phyloP scores from a whole-genome alignment of 1,140 invertebrate species.

The Orussus abietinus region DNA sequence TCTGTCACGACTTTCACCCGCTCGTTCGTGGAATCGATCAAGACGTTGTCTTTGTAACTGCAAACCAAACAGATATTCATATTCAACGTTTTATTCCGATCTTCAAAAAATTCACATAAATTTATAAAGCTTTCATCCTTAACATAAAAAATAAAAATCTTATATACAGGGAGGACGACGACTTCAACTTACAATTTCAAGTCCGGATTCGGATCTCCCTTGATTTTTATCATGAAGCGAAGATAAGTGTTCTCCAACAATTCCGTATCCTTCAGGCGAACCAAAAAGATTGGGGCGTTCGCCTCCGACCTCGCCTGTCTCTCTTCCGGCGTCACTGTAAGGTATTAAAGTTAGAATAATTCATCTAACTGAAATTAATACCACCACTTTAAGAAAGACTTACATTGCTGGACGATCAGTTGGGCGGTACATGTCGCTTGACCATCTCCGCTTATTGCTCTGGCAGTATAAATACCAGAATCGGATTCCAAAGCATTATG shows the following conservation, averaged over 20 bases:
- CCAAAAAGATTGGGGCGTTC: slow-evolving; percentile 74
- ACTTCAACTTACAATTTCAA: slow-evolving; percentile 75
- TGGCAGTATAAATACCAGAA: slow-evolving; percentile 85
- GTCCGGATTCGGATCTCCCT: slow-evolving; percentile 78
- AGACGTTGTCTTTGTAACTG: slow-evolving; percentile 80
- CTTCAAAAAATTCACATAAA: slow-evolving; percentile 2
- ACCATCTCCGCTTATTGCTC: slow-evolving; percentile 78
- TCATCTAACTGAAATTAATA: slow-evolving; percentile 13
- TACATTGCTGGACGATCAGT: slow-evolving; percentile 78
- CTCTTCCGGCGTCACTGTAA: slow-evolving; percentile 68
- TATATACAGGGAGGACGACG: neutral
- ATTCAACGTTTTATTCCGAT: slow-evolving; percentile 7
- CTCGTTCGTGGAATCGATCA: slow-evolving; percentile 65
- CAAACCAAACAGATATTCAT: slow-evolving; percentile 24
- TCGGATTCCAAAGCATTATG: slow-evolving; percentile 78
- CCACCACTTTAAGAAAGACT: slow-evolving; percentile 40
- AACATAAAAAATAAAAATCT: slow-evolving; percentile 2
- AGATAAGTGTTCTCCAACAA: slow-evolving; percentile 82
- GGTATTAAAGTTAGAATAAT: slow-evolving; percentile 11
- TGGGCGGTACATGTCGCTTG: slow-evolving; percentile 79
- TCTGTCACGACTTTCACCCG: slow-evolving; percentile 71
- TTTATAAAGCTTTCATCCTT: slow-evolving; percentile 6
- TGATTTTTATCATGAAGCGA: slow-evolving; percentile 85
- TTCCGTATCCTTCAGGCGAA: slow-evolving; percentile 81
- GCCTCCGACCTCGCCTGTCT: slow-evolving; percentile 65